A percentile compares a stretch with the other conserved stretches of the same genome.
Conservation (phyloP, 2,888 invertebrate genomes). For the Bombylius major region DNA sequence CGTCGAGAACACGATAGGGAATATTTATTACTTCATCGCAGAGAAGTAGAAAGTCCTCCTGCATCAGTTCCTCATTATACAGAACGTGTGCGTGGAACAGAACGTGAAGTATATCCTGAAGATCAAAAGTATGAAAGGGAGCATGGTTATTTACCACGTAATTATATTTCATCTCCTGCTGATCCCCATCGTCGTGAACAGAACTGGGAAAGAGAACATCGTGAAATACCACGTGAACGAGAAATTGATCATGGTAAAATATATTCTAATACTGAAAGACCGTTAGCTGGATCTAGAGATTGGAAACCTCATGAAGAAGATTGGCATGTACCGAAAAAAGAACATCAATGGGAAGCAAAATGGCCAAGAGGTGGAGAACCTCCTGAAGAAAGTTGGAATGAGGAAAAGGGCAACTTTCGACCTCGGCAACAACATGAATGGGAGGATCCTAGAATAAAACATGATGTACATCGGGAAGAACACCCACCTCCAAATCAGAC, state of each 20-base stretch:
- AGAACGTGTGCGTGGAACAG: constrained; percentile 18
- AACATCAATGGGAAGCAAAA: constrained; percentile 7
- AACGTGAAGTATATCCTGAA: constrained; percentile 28
- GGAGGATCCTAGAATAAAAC: constrained; percentile 9
- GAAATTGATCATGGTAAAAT: constrained; percentile 8
- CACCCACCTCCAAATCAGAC: background rate
- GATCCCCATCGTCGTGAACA: constrained; percentile 28
- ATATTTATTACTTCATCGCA: constrained; percentile 21
- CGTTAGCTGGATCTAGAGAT: constrained; percentile 2
- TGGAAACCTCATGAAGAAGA: constrained; percentile 9
- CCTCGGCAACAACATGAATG: constrained; percentile 5
- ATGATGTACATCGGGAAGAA: constrained; percentile 7
- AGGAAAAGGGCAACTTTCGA: background rate
- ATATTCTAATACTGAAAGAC: constrained; percentile 8
- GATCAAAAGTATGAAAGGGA: constrained; percentile 24
- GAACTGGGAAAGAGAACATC: constrained; percentile 13
- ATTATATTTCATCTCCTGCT: constrained; percentile 17
- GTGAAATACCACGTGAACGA: constrained; percentile 7
- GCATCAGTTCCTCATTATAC: constrained; percentile 24
- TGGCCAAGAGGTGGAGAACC: constrained; percentile 7
- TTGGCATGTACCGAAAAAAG: constrained; percentile 2
- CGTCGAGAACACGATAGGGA: constrained; percentile 27
- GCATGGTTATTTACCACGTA: background rate
- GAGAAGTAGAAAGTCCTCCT: constrained; percentile 28
- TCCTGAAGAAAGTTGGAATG: constrained; percentile 8